phyloP scores from a whole-genome alignment of 2,797 vertebrate species.

The Rhabdophis nuchalis region DNA sequence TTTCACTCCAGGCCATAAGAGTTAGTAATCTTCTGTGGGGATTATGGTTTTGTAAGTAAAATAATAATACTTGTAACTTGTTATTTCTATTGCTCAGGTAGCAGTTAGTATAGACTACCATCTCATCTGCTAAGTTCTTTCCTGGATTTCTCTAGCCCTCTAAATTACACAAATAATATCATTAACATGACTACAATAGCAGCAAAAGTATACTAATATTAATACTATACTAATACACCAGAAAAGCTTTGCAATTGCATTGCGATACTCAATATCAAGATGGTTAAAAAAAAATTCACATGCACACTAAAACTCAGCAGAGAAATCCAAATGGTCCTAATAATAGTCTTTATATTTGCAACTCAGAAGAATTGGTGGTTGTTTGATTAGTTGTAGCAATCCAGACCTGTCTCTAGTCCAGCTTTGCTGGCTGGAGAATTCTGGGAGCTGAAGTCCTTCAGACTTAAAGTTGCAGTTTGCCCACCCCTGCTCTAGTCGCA shows the following conservation, averaged over 20 bases:
- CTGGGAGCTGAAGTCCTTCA: no score
- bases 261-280: background rate
- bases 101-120: background rate
- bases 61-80: background rate
- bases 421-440: no score
- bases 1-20: background rate
- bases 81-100: background rate
- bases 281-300: background rate
- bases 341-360: background rate
- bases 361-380: background rate
- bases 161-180: background rate
- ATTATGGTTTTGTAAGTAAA: background rate
- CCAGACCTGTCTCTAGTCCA: background rate
- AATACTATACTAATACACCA: no score
- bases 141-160: background rate
- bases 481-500: background rate
- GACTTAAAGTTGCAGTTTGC: no score
- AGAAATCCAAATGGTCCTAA: background rate
- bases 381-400: background rate
- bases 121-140: background rate
- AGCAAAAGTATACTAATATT: background rate
- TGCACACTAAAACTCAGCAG: background rate
- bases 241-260: background rate
- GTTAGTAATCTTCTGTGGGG: background rate
- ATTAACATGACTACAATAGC: background rate